These are phyloP conservation scores for Drosophila mimetica DNA, from an alignment of 2,888 invertebrate species.

Conservation along the genomic window DNA sequence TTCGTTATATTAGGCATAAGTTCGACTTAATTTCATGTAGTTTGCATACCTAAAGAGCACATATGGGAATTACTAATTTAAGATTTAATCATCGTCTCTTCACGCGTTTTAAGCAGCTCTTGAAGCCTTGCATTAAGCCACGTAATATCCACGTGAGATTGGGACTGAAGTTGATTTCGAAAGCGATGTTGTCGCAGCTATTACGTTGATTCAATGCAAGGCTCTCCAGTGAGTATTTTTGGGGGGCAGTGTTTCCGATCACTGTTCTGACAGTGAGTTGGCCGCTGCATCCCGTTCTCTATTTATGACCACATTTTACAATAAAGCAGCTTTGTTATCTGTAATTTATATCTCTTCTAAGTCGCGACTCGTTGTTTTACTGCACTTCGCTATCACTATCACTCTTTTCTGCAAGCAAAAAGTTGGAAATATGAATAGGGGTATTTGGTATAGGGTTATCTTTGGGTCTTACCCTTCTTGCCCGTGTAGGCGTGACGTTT, in stretches of 20 bases:
- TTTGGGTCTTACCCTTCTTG: constrained; percentile 92
- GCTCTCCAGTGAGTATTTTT: constrained; percentile 73
- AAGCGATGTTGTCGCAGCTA: constrained; percentile 34
- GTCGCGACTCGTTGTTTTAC: constrained; percentile 85
- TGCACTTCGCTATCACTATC: constrained; percentile 97
- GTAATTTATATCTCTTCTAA: constrained; percentile 43
- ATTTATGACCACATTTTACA: constrained; percentile 77
- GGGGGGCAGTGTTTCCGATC: constrained; percentile 62
- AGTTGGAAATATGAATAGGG: too few species aligned
- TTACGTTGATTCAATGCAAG: constrained; percentile 77
- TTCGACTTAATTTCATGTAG: constrained; percentile 77
- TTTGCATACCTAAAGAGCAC: constrained; percentile 73
- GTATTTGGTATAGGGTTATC: too few species aligned
- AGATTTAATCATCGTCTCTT: constrained; percentile 21
- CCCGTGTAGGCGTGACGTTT: constrained; percentile 97
- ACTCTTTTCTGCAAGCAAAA: constrained; percentile 90
- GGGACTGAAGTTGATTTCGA: constrained; percentile 29
- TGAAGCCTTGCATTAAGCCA: constrained; percentile 70
- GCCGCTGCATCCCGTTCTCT: constrained; percentile 38
- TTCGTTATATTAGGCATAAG: constrained; percentile 66
- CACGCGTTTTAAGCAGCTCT: constrained; percentile 16
- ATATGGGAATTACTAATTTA: constrained; percentile 56
- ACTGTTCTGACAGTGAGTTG: constrained; percentile 40
- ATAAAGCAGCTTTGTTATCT: constrained; percentile 68
- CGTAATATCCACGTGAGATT: constrained; percentile 60